phyloP scores from a whole-genome alignment of 2,888 invertebrate genomes.

The Pharmacophagus antenor region DNA sequence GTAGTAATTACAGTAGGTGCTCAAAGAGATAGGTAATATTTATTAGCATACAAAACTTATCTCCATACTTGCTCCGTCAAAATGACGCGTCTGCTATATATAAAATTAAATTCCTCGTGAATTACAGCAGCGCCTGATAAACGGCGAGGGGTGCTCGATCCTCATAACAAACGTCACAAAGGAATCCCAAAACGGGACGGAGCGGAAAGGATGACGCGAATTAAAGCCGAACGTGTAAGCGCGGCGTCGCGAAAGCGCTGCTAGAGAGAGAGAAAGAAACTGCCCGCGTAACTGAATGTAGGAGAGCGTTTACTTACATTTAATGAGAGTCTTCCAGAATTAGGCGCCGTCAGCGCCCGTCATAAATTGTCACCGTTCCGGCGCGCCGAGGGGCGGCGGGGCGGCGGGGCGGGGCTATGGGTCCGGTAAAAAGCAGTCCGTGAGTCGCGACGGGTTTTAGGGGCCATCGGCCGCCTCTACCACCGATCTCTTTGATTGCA shows the following conservation, averaged over 20 bases:
- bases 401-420: slow-evolving; percentile 42
- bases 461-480: slow-evolving; percentile 52
- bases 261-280: slow-evolving; percentile 51
- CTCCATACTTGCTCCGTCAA: no score
- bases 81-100: no score
- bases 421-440: slow-evolving; percentile 60
- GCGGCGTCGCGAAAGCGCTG: slow-evolving; percentile 31
- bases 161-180: slow-evolving; percentile 36
- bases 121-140: neutral
- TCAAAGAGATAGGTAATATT: no score
- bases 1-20: no score
- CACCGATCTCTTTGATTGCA: slow-evolving; percentile 63
- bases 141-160: slow-evolving; percentile 31
- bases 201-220: slow-evolving; percentile 33
- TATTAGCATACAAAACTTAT: no score
- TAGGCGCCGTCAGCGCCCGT: slow-evolving; percentile 66
- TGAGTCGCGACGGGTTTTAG: slow-evolving; percentile 55
- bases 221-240: slow-evolving; percentile 36
- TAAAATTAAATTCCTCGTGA: neutral
- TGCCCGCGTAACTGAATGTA: slow-evolving; percentile 68
- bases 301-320: slow-evolving; percentile 61
- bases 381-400: slow-evolving; percentile 12
- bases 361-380: slow-evolving; percentile 73
- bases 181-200: slow-evolving; percentile 34
- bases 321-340: slow-evolving; percentile 72